Evolutionary conservation across 1,140 invertebrate genomes (phyloP), one percentile per base, ranked within the genome.

Genomic region (Drosophila watanabei): DNA sequence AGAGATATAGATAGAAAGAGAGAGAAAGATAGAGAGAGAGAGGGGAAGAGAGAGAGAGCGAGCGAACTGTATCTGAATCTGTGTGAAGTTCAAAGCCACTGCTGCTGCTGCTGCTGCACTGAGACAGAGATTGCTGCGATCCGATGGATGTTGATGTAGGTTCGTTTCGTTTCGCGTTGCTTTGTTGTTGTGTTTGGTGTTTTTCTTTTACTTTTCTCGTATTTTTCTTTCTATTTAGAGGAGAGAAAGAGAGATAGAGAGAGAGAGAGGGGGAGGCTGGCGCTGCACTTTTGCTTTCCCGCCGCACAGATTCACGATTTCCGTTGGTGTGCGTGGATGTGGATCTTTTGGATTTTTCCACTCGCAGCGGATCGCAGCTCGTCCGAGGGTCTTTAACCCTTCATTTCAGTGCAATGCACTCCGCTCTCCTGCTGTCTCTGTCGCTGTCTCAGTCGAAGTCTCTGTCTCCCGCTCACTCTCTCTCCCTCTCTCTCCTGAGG

Each of bases 51-150:
- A 62, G 62, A 70, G 43, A 61, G 24, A 54, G 64, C 30, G 75
- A 41, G 37, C 52, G 0, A 24, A 56, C 35, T 51, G 49, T 75
- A 90, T 80, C 79, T 57, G 49, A 79, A 90, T 80, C 79, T 90
- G 82, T 90, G 86, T 89, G 86, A 89, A 89, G 86, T 89, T 89
- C 86, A 89, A 89, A 89, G 86, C 86, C 86, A 89, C 60, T 90
- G 86, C 85, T 56, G 46, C n/a, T 45, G 41, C 41, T n/a, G 45
- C 49, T 51, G 52, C 52, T 52, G 49, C 52, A 89, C 58, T 75
- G 58, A 59, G 33, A 33, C 78, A 45, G 62, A 54, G 69, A 72
- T 78, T 72, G 66, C 81, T 71, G 62, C 56, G 72, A 75, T 52
- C 69, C 49, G 52, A 37, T 56, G 60, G 52, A 56, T 90, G 85